Conservation (phyloP, 2,113 vertebrate genomes). For the Naja naja region DNA sequence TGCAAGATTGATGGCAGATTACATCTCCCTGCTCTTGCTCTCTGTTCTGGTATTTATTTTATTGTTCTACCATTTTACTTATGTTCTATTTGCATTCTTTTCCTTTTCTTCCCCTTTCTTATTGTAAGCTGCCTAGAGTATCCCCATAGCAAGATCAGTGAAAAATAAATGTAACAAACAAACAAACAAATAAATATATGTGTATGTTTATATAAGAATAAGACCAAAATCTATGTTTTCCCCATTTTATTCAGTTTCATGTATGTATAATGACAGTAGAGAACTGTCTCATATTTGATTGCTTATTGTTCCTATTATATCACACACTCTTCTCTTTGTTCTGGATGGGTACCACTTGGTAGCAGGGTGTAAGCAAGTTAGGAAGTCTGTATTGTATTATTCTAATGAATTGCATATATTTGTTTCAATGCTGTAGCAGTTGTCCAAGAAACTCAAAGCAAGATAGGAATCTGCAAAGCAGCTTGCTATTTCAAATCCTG, state of each 20-base stretch:
- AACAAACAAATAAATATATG: too few species aligned
- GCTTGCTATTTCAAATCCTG: neutral
- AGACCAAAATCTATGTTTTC: too few species aligned
- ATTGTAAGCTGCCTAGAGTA: neutral
- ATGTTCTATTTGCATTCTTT: neutral
- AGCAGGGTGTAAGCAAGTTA: neutral
- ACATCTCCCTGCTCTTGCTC: neutral
- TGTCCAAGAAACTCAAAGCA: neutral
- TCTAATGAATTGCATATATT: neutral
- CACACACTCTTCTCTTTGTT: neutral
- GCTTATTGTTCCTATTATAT: neutral
- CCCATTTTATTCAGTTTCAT: neutral
- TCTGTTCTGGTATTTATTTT: neutral
- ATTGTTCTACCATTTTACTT: neutral
- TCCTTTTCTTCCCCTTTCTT: neutral
- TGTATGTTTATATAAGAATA: neutral
- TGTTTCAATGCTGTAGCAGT: neutral
- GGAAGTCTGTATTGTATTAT: neutral
- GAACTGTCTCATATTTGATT: neutral
- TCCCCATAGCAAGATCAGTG: neutral
- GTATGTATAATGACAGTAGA: neutral
- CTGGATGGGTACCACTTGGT: too few species aligned
- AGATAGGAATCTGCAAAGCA: neutral
- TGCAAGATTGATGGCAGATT: neutral
- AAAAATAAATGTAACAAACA: neutral